Conservation (phyloP, 2,797 vertebrate species). For the Brachyrhaphis roseni region DNA sequence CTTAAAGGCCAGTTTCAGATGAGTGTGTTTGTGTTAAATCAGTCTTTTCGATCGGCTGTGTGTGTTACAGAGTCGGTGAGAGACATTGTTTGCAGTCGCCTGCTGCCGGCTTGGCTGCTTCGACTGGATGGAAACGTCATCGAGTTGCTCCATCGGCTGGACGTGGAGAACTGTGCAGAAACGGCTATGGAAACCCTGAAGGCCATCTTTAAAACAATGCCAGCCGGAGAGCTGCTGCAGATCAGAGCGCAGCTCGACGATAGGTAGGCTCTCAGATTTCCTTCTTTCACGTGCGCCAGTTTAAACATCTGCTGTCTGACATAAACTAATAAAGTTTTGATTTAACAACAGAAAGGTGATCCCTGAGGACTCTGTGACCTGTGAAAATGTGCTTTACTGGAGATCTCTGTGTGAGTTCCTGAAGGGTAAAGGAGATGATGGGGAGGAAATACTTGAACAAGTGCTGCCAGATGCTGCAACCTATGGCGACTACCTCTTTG, state of each 20-base stretch:
- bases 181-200: constrained; percentile 84
- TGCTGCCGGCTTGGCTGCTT: constrained; percentile 90
- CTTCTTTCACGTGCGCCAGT: background rate
- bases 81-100: constrained; percentile 82
- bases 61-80: constrained; percentile 84
- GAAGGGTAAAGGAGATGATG: constrained; percentile 88
- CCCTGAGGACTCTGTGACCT: constrained; percentile 85
- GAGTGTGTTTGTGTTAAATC: background rate
- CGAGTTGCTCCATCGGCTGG: constrained; percentile 90
- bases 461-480: constrained; percentile 90
- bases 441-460: constrained; percentile 89
- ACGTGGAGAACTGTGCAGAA: constrained; percentile 92
- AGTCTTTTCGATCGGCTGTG: background rate
- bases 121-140: constrained; percentile 85
- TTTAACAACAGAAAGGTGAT: constrained; percentile 84
- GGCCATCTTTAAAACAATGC: constrained; percentile 81
- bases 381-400: constrained; percentile 92
- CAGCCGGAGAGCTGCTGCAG: constrained; percentile 79
- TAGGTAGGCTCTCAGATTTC: constrained; percentile 75
- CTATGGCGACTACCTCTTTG: constrained; percentile 89
- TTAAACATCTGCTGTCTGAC: background rate
- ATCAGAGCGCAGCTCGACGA: constrained; percentile 77
- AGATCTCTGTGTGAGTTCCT: constrained; percentile 90
- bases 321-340: constrained; percentile 17
- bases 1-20: background rate